Conservation (phyloP, 1,140 invertebrate genomes). For the Pachypsylla venusta region DNA sequence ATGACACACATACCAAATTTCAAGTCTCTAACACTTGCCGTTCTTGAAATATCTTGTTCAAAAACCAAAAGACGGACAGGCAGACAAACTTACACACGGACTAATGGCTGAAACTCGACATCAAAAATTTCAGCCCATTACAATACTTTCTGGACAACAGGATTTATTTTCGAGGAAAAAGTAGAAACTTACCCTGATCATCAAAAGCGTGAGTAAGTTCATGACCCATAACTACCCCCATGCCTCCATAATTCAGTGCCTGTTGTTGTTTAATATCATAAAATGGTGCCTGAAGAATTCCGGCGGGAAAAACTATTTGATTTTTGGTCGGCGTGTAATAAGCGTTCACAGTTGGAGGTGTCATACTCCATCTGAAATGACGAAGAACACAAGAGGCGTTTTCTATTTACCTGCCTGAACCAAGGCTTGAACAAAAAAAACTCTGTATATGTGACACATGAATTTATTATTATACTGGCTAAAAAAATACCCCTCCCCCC, state of each 20-base stretch:
- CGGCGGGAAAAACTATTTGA: slow-evolving; percentile 92
- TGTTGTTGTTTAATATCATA: slow-evolving; percentile 78
- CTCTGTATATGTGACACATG: too few species aligned
- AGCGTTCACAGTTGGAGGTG: slow-evolving; percentile 91
- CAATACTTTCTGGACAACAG: neutral
- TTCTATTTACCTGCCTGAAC: too few species aligned
- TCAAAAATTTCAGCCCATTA: slow-evolving; percentile 15
- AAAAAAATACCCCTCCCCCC: too few species aligned
- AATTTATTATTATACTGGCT: too few species aligned
- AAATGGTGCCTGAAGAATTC: slow-evolving; percentile 87
- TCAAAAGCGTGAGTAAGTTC: slow-evolving; percentile 92
- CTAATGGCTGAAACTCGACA: too few species aligned
- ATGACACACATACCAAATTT: too few species aligned
- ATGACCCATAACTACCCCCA: slow-evolving; percentile 93
- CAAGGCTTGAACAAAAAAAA: too few species aligned
- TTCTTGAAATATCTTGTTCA: too few species aligned
- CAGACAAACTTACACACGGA: too few species aligned
- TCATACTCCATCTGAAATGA: slow-evolving; percentile 65
- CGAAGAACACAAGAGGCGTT: too few species aligned
- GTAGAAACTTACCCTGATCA: slow-evolving; percentile 55
- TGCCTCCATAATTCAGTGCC: slow-evolving; percentile 87
- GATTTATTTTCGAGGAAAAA: slow-evolving; percentile 1
- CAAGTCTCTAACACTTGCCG: too few species aligned
- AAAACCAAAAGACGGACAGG: too few species aligned
- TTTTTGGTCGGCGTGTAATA: slow-evolving; percentile 98